A percentile compares a stretch with the other conserved stretches of the same genome.
Conservation (phyloP, 2,888 invertebrate species). For the Scelioninae gen. 2 region DNA sequence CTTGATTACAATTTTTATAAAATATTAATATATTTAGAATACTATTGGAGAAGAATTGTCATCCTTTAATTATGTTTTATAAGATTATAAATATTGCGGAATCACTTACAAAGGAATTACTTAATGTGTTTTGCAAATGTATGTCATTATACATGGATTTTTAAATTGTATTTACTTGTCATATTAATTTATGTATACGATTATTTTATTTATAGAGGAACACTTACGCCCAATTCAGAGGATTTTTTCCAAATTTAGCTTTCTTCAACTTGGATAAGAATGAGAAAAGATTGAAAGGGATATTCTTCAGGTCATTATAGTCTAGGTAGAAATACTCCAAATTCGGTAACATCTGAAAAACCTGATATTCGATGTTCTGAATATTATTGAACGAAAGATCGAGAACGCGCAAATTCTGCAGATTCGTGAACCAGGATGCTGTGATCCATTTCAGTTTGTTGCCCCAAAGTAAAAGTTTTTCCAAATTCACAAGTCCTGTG, state of each 20-base stretch:
- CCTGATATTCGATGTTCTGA: constrained; percentile 61
- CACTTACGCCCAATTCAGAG: constrained; percentile 70
- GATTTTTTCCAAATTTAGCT: constrained; percentile 69
- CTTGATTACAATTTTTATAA: too few relatives aligned
- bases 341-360: constrained; percentile 62
- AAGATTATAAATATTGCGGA: too few relatives aligned
- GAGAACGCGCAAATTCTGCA: constrained; percentile 63
- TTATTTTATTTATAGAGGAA: background rate
- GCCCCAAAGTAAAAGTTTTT: constrained; percentile 66
- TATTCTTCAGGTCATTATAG: constrained; percentile 64
- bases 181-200: too few relatives aligned
- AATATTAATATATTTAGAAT: too few relatives aligned
- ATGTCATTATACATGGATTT: too few relatives aligned
- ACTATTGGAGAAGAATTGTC: too few relatives aligned
- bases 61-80: too few relatives aligned
- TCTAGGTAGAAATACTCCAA: constrained; percentile 68
- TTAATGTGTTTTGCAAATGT: too few relatives aligned
- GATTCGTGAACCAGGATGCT: constrained; percentile 63
- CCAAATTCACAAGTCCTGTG: constrained; percentile 61
- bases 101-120: too few relatives aligned
- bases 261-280: constrained; percentile 63
- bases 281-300: constrained; percentile 65
- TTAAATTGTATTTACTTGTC: too few relatives aligned
- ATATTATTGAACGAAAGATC: constrained; percentile 70
- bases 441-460: constrained; percentile 65